Conservation (phyloP, 2,888 invertebrate species). For the Hipparchia semele region DNA sequence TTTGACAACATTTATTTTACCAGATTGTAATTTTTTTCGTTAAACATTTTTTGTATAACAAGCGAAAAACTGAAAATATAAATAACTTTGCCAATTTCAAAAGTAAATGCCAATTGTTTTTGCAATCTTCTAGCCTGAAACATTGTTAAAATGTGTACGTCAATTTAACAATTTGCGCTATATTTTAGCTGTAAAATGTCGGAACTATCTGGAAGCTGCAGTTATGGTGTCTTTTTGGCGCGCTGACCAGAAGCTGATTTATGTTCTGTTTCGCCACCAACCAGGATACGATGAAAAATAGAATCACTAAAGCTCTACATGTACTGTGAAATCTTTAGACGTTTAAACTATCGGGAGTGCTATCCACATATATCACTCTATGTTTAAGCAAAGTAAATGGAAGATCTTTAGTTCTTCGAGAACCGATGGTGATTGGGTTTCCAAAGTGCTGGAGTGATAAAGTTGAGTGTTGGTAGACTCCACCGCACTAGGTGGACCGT, state of each 20-base stretch:
- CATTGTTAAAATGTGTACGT: not conserved
- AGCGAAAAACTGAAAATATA: too few species aligned
- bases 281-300: slow-evolving; percentile 18
- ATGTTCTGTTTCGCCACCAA: slow-evolving; percentile 18
- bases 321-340: slow-evolving; percentile 4
- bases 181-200: slow-evolving; percentile 1
- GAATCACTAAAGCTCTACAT: slow-evolving; percentile 6
- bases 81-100: too few species aligned
- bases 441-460: not conserved
- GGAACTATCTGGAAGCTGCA: slow-evolving; percentile 12
- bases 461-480: too few species aligned
- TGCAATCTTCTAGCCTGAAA: not conserved
- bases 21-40: too few species aligned
- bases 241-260: slow-evolving; percentile 28
- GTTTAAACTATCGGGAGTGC: not conserved
- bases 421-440: not conserved
- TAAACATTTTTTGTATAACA: too few species aligned
- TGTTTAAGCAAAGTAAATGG: too few species aligned
- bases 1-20: too few species aligned
- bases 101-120: not conserved
- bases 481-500: too few species aligned
- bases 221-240: slow-evolving; percentile 33
- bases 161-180: slow-evolving; percentile 10
- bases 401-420: too few species aligned
- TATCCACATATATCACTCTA: not conserved